Evolutionary conservation across 2,888 invertebrate genomes (phyloP).

Genomic region (Punctoribates punctum): DNA sequence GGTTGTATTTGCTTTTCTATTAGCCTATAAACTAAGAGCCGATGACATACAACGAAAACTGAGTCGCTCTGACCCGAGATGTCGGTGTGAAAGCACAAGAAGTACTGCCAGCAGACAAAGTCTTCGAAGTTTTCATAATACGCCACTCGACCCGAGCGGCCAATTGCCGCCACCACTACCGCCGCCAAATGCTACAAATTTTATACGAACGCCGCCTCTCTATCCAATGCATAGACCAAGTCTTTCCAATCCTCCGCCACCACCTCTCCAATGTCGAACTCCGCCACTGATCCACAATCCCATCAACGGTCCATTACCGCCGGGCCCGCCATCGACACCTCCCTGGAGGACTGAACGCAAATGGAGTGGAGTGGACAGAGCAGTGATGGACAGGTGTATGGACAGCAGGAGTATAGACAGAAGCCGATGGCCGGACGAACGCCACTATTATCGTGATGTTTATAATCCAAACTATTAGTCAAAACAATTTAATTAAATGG

Average conservation of each 20-base stretch:
- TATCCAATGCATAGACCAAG: constrained; percentile 42
- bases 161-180: constrained; percentile 26
- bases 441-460: constrained; percentile 42
- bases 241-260: constrained; percentile 32
- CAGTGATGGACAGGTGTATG: no score
- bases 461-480: constrained; percentile 42
- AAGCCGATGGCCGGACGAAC: constrained; percentile 20
- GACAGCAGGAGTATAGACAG: background rate
- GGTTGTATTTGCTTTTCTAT: constrained; percentile 39
- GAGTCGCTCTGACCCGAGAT: constrained; percentile 34
- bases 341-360: constrained; percentile 39
- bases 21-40: constrained; percentile 36
- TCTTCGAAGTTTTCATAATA: constrained; percentile 21
- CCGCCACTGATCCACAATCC: constrained; percentile 5
- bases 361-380: background rate
- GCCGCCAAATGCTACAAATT: constrained; percentile 30
- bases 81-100: constrained; percentile 26
- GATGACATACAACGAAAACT: constrained; percentile 41
- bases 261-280: constrained; percentile 27
- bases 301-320: constrained; percentile 31
- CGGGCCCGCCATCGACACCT: background rate
- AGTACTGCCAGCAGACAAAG: constrained; percentile 30
- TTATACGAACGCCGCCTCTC: constrained; percentile 39
- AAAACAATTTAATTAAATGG: background rate
- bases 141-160: constrained; percentile 5